A percentile compares a stretch with the other conserved stretches of the same genome.
These are phyloP conservation scores for Rhorus exstirpatorius DNA, from an alignment of 2,888 invertebrate genomes.

Conservation along the genomic window DNA sequence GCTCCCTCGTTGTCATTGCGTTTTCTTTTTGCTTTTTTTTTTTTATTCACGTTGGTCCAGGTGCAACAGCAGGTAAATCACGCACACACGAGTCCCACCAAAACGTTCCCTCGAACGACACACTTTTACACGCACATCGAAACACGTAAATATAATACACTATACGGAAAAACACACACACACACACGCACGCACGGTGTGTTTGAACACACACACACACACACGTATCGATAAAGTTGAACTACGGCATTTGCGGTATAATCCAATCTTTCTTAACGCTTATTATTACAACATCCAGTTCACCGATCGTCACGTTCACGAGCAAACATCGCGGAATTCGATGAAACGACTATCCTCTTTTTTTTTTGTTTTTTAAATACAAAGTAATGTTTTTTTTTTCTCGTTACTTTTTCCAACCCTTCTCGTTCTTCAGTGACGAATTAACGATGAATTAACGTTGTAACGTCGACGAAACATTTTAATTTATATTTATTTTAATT, in stretches of 20 bases:
- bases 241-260: conserved; percentile 68
- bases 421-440: not conserved
- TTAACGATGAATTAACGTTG: too few relatives aligned
- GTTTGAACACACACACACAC: conserved; percentile 38
- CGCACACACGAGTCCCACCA: conserved; percentile 50
- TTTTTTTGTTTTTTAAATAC: too few relatives aligned
- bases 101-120: conserved; percentile 38
- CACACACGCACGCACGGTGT: conserved; percentile 36
- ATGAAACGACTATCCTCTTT: not conserved
- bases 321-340: conserved; percentile 44
- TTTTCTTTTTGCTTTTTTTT: too few relatives aligned
- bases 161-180: conserved; percentile 37
- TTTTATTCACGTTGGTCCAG: conserved; percentile 67
- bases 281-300: too few relatives aligned
- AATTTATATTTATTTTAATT: not conserved
- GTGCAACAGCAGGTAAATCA: conserved; percentile 66
- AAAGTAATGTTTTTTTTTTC: too few relatives aligned
- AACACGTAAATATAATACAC: conserved; percentile 26
- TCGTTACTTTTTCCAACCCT: not conserved
- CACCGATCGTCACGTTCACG: conserved; percentile 34
- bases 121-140: conserved; percentile 61
- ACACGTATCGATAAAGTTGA: too few relatives aligned
- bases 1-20: conserved; percentile 84
- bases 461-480: too few relatives aligned
- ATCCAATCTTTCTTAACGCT: conserved; percentile 8